Evolutionary conservation across 2,888 invertebrate genomes (phyloP), one percentile per base, ranked within the genome.

Genomic region (Abrostola tripartita): DNA sequence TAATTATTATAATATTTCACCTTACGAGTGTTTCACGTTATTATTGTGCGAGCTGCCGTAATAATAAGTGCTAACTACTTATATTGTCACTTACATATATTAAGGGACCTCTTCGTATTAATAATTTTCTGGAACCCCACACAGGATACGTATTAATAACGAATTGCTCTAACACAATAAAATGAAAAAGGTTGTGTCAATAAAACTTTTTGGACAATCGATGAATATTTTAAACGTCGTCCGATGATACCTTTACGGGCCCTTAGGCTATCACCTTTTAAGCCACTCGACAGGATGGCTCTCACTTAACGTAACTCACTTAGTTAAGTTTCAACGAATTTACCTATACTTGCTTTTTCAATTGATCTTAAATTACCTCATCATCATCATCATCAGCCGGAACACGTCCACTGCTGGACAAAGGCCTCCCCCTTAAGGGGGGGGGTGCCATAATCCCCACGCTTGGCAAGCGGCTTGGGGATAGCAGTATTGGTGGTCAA

Each of bases 221-320:
- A 54, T 44, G 36, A 44, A 10, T 54, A 44, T 36, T 12, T 44
- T 5, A 44, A 42, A 44, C 37, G 24, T 42, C 37, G 36, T 35
- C 12, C 10, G 37, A 47, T 65, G n/a, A n/a, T n/a, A 65, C 8
- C 51, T 71, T 52, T 65, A 11, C 14, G 14, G 51, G 24, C 54
- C 53, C 44, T 38, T 5, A 38, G 12, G 42, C 40, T 47, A 54
- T 54, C 7, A 38, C 41, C 52, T 36, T 12, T 42, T 55, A 11
- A 24, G 54, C 38, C 47, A 66, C 67, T 69, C 66, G 59, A 49
- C 51, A 11, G 11, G 58, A 66, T 42, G 47, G 37, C 11, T n/a
- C 42, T 6, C 41, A 55, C 51, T 57, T 49, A 65, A 71, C 58
- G 38, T 10, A 54, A 37, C 47, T 53, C 10, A 38, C 36, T 44